These are phyloP conservation scores for Natrix natrix DNA, from an alignment of 2,797 vertebrate genomes.

Conservation along the genomic window DNA sequence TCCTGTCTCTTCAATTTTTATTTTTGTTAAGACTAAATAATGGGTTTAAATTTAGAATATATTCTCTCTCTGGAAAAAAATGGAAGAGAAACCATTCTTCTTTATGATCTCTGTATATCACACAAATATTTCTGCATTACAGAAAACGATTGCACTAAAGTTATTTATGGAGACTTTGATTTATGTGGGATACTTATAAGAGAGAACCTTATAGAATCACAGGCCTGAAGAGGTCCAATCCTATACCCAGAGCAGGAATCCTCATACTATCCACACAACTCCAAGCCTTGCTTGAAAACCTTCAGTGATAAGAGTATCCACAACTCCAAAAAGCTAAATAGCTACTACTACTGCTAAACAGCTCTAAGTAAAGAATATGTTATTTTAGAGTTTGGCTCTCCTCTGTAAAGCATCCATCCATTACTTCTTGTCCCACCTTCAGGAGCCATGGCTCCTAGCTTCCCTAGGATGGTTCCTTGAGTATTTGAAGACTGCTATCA, in stretches of 20 bases:
- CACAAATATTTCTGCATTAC: background rate
- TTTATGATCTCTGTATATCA: background rate
- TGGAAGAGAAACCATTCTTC: background rate
- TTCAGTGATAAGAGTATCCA: background rate
- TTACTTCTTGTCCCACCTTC: background rate
- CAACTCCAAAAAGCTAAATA: background rate
- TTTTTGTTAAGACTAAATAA: background rate
- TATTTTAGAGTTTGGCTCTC: background rate
- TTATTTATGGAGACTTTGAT: background rate
- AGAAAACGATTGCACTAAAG: background rate
- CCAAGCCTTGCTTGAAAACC: background rate
- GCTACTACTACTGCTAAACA: background rate
- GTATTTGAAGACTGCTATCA: background rate
- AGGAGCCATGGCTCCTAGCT: background rate
- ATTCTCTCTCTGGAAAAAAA: background rate
- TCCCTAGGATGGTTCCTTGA: background rate
- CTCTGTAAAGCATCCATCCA: background rate
- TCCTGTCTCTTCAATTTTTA: background rate
- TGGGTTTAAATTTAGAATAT: too few species aligned
- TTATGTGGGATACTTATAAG: background rate
- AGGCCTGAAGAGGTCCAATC: background rate
- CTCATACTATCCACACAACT: background rate
- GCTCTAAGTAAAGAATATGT: background rate
- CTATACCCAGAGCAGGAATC: background rate
- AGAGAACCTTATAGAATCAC: background rate